Evolutionary conservation across 2,888 invertebrate species (phyloP), one percentile per base, ranked within the genome.

Genomic region (Stegana nigrithorax): DNA sequence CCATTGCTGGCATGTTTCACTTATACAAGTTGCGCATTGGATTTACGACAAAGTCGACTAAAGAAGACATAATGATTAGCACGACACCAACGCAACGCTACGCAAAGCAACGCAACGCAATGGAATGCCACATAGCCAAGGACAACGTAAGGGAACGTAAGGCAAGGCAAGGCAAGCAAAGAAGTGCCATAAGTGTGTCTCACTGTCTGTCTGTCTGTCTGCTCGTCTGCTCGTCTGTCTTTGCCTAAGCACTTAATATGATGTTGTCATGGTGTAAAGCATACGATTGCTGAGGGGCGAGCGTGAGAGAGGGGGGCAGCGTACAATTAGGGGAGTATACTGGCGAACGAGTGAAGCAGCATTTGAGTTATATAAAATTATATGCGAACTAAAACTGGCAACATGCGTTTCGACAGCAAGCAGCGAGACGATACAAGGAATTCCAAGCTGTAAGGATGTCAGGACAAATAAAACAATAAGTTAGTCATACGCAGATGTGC

Each of bases 221-320:
- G n/a, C n/a, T n/a, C n/a, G n/a, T n/a, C n/a, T n/a, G n/a, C n/a
- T n/a, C n/a, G 32, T 32, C 32, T 8, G 53, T 14, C 2, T 36
- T 2, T 55, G 36, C 7, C 19, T 55, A 50, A 50, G 50, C 50
- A 50, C 19, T 55, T 21, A 55, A 55, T 36, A 36, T 55, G 53
- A 55, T 36, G 21, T 55, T 55, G 36, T 55, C 53, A 36, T 55
- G 53, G 12, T 55, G 53, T 55, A 36, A 51, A 55, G 25, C 25
- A 23, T 39, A n/a, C n/a, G n/a, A n/a, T n/a, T n/a, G n/a, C n/a
- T n/a, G n/a, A n/a, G n/a, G n/a, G n/a, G n/a, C n/a, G n/a, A n/a
- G n/a, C n/a, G n/a, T n/a, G n/a, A n/a, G n/a, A n/a, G n/a, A n/a
- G n/a, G n/a, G n/a, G n/a, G n/a, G n/a, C n/a, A n/a, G n/a, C n/a